These are phyloP conservation scores for Proteles cristata DNA, from an alignment of 2,113 vertebrate genomes.

Conservation along the genomic window DNA sequence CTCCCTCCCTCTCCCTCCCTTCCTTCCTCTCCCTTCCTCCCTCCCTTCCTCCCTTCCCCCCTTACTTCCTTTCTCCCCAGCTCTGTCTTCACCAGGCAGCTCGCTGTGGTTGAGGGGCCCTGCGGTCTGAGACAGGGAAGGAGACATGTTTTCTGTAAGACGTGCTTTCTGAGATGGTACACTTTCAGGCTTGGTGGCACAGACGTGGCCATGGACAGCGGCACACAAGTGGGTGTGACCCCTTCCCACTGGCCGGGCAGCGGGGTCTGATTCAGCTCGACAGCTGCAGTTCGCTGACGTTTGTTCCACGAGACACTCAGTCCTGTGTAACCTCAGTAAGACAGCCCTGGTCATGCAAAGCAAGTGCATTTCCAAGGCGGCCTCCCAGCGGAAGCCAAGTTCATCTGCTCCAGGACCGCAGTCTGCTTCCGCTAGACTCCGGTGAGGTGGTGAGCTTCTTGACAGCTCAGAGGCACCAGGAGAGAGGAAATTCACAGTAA, in stretches of 20 bases:
- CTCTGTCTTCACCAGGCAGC: rapidly evolving
- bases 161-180: background rate
- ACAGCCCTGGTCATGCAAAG: background rate
- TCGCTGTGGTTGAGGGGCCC: background rate
- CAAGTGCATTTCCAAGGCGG: background rate
- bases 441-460: background rate
- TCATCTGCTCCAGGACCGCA: rapidly evolving
- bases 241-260: rapidly evolving
- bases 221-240: rapidly evolving
- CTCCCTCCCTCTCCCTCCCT: no score
- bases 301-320: rapidly evolving
- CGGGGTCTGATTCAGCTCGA: rapidly evolving
- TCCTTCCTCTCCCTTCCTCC: no score
- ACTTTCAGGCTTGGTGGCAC: rapidly evolving
- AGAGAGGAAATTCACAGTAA: background rate
- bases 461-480: background rate
- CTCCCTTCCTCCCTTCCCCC: no score
- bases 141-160: background rate
- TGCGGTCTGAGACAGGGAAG: background rate
- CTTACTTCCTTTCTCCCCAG: no score
- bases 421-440: background rate
- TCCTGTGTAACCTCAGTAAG: no score
- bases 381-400: background rate
- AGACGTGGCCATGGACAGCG: background rate
- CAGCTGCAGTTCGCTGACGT: rapidly evolving